phyloP scores from a whole-genome alignment of 1,140 invertebrate species.

The Hermetia illucens region DNA sequence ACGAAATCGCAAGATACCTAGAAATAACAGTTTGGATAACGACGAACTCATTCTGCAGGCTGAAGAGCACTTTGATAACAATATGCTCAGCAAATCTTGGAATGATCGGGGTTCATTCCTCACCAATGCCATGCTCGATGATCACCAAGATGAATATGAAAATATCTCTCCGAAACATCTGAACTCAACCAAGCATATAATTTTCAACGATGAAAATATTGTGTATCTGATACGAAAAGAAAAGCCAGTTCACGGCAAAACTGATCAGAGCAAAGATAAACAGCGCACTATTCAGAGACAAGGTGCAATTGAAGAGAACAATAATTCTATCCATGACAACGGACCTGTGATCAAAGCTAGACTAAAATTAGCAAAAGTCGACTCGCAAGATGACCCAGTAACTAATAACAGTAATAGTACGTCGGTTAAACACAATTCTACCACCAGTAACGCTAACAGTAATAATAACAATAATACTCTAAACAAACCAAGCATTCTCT shows the following conservation, averaged over 20 bases:
- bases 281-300: conserved; percentile 9
- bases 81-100: conserved; percentile 9
- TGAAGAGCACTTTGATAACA: conserved; percentile 22
- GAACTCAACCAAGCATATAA: conserved; percentile 14
- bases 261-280: too few species aligned
- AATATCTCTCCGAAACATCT: background rate
- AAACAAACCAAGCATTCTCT: too few species aligned
- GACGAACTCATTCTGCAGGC: conserved; percentile 21
- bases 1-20: conserved; percentile 16
- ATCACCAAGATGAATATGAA: conserved; percentile 1
- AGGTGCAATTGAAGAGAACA: background rate
- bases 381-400: background rate
- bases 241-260: too few species aligned
- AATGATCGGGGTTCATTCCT: background rate
- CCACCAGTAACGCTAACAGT: background rate
- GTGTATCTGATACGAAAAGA: conserved; percentile 27
- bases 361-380: background rate
- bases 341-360: background rate
- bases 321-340: background rate
- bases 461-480: too few species aligned
- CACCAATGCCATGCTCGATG: too few species aligned
- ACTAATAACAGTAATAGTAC: background rate
- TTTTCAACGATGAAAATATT: conserved; percentile 27
- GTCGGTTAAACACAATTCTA: background rate
- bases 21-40: conserved; percentile 26